Base-by-base conservation (phyloP, 1,140 invertebrate species). In the Macrobrachium nipponense region DNA sequence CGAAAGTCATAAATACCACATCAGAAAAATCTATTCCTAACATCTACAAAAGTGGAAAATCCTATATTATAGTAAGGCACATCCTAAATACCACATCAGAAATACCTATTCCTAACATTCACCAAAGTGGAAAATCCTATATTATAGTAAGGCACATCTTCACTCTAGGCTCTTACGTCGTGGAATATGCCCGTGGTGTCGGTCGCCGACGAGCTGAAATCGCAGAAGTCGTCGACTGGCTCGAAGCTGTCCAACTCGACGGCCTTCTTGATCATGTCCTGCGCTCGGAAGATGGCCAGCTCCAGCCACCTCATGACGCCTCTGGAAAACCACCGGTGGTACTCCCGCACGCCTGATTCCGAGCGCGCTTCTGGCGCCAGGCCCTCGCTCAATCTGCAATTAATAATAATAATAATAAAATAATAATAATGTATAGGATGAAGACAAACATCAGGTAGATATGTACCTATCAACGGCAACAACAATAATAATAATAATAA, bases 201-300 rank as follows among this genome's bases (percentile, higher is more conserved):
- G 11, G 88, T 87, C 8, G 88, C 85, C n/a, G 88, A 89, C 5
- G 88, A 87, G 51, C 85, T 87, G 82, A 89, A 89, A 61, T 83
- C 68, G 59, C 85, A 87, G 43, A 72, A 77, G 0, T 70, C 64
- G 20, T 89, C 88, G 14, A 83, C 77, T 7, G 82, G 85, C 59
- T 87, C 81, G 15, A 89, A 80, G 11, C 23, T 73, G 81, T 89
- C 88, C 12, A 87, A 77, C 44, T 87, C 76, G 11, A 89, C 88
- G 4, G 88, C 88, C 64, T 70, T 87, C 43, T 64, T 72, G 70
- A 89, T 89, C 81, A 89, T 85, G 51, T 59, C 51, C 61, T 27
- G 72, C 23, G 86, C 86, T 15, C 75, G 62, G 1, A 7, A n/a
- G 7, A 82, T n/a, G 17, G 86, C 86, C 72, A 83, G 58, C 20